These are phyloP conservation scores for Neostethus bicornis DNA, from an alignment of 2,797 vertebrate genomes.

Conservation along the genomic window DNA sequence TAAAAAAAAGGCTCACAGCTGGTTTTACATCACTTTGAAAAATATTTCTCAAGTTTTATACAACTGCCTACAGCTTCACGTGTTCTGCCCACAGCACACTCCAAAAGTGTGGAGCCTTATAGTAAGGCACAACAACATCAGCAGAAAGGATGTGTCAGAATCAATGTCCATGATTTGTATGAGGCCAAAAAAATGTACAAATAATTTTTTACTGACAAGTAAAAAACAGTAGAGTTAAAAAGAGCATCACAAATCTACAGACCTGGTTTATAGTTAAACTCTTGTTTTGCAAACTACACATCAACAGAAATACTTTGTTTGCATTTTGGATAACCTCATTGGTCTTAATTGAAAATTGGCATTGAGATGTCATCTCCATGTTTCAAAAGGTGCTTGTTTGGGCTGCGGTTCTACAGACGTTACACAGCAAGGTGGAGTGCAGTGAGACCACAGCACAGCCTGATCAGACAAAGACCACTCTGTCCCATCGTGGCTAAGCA, in stretches of 20 bases:
- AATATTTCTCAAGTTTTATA: slow-evolving; percentile 45
- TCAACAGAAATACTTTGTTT: neutral
- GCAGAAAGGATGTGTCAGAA: slow-evolving; percentile 48
- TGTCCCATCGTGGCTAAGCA: slow-evolving; percentile 50
- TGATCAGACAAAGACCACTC: slow-evolving; percentile 61
- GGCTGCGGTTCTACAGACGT: slow-evolving; percentile 49
- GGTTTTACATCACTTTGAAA: slow-evolving; percentile 40
- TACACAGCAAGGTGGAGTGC: slow-evolving; percentile 40
- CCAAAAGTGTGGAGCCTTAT: slow-evolving; percentile 21
- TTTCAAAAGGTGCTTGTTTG: slow-evolving; percentile 30
- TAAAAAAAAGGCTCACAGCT: slow-evolving; percentile 38
- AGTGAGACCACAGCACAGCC: slow-evolving; percentile 25
- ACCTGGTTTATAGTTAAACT: neutral
- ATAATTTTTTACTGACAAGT: neutral
- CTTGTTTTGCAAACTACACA: neutral
- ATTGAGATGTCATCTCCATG: slow-evolving; percentile 30
- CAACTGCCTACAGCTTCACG: slow-evolving; percentile 50
- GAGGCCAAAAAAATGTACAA: neutral
- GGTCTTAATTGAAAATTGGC: slow-evolving; percentile 8
- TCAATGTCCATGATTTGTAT: slow-evolving; percentile 21
- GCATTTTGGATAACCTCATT: slow-evolving; percentile 2
- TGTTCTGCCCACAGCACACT: slow-evolving; percentile 36
- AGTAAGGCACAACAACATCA: slow-evolving; percentile 36
- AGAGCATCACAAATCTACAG: neutral
- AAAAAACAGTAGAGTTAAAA: neutral